These are phyloP conservation scores for Lordiphosa fenestrarum DNA, from an alignment of 2,888 invertebrate genomes.

Conservation along the genomic window DNA sequence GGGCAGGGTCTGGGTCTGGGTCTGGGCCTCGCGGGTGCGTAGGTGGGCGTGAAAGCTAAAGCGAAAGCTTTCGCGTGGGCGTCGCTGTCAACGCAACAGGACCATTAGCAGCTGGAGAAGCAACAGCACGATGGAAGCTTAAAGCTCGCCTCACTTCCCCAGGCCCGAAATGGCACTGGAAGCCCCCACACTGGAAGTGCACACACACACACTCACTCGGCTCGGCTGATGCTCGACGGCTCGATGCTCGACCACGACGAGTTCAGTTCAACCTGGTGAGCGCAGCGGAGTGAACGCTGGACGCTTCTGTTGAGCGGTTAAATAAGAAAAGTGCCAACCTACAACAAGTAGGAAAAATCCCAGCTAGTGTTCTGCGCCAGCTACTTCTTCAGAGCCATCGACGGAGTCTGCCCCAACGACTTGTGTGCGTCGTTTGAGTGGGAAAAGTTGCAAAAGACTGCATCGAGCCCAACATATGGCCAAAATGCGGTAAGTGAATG, in stretches of 20 bases:
- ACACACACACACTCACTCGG: no score
- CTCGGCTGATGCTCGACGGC: constrained; percentile 56
- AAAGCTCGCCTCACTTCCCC: constrained; percentile 57
- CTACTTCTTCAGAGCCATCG: constrained; percentile 46
- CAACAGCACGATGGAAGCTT: constrained; percentile 25
- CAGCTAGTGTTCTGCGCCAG: constrained; percentile 67
- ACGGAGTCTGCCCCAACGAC: constrained; percentile 41
- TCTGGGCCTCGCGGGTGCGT: constrained; percentile 24
- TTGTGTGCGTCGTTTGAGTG: constrained; percentile 13
- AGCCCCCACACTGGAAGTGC: constrained; percentile 4
- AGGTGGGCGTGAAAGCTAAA: constrained; percentile 50
- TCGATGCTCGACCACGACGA: constrained; percentile 17
- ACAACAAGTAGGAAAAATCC: constrained; percentile 64
- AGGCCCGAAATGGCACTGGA: constrained; percentile 29
- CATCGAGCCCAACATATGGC: constrained; percentile 61
- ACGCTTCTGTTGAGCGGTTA: constrained; percentile 74
- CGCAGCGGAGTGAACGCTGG: constrained; percentile 73
- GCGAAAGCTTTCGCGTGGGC: constrained; percentile 58
- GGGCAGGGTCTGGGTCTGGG: neutral
- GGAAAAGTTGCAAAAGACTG: no score
- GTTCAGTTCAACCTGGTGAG: constrained; percentile 78
- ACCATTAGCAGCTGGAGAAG: constrained; percentile 26
- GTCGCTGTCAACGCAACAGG: constrained; percentile 60
- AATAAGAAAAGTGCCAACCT: constrained; percentile 73
- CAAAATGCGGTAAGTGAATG: constrained; percentile 61